These are phyloP conservation scores for Antennarius striatus DNA, from an alignment of 2,113 vertebrate species.

Conservation along the genomic window DNA sequence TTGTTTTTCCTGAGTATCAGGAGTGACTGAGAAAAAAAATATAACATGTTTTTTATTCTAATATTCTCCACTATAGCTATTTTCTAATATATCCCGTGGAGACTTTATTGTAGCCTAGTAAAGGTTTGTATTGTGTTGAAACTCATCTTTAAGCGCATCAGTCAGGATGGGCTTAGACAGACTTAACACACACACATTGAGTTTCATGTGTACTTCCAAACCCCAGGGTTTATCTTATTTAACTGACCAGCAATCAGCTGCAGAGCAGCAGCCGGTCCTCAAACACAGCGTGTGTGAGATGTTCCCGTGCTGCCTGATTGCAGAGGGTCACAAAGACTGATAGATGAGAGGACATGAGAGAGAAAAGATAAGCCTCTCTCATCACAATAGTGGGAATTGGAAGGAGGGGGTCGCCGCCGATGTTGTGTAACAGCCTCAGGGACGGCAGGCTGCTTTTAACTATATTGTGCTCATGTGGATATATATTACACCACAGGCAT, in stretches of 20 bases:
- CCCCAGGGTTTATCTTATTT: slow-evolving; percentile 2
- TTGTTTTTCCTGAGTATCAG: no score
- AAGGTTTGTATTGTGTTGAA: background rate
- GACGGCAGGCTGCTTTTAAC: slow-evolving; percentile 49
- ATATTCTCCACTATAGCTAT: no score
- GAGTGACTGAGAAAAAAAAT: no score
- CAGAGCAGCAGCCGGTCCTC: slow-evolving; percentile 6
- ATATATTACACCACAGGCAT: slow-evolving; percentile 7
- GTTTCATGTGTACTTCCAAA: background rate
- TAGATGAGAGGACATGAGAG: slow-evolving; percentile 31
- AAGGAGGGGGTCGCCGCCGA: background rate
- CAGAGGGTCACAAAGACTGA: slow-evolving; percentile 14
- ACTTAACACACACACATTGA: slow-evolving; percentile 8
- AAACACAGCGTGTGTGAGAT: background rate
- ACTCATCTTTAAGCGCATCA: background rate
- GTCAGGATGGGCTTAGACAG: background rate
- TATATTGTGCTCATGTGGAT: background rate
- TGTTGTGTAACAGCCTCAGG: slow-evolving; percentile 58
- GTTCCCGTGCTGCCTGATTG: background rate
- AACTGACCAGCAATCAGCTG: slow-evolving; percentile 15
- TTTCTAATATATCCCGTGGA: background rate
- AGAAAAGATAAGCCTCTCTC: slow-evolving; percentile 45
- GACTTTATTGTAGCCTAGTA: background rate
- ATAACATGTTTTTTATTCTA: no score
- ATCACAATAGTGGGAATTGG: background rate